Conservation (phyloP, 2,888 invertebrate species). For the Metopia argyrocephala region DNA sequence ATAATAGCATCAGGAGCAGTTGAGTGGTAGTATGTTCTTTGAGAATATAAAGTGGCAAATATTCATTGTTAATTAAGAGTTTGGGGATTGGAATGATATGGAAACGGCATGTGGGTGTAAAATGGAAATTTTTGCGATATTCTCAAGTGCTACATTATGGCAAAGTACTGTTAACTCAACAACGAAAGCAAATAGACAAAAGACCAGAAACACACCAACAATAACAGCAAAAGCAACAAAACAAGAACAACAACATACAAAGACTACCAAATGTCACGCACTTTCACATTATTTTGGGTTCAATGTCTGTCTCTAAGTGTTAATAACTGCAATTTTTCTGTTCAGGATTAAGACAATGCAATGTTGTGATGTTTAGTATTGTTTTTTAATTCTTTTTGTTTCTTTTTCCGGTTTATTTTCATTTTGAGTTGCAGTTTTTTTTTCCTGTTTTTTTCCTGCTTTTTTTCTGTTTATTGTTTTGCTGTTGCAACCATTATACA, state of each 20-base stretch:
- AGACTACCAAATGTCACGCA: constrained; percentile 29
- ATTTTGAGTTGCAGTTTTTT: not conserved
- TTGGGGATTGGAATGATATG: not conserved
- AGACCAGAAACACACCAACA: not conserved
- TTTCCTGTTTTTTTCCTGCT: not conserved
- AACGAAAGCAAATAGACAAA: not conserved
- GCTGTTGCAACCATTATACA: constrained; percentile 4
- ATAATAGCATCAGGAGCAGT: not conserved
- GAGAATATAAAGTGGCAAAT: too few relatives aligned
- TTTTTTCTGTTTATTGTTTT: constrained; percentile 20
- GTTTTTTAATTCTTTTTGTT: not conserved
- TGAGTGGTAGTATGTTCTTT: not conserved
- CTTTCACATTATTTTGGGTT: not conserved
- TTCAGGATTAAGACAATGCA: not conserved
- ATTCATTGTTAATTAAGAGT: not conserved
- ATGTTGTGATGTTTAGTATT: not conserved
- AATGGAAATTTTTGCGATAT: constrained; percentile 13
- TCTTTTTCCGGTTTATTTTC: not conserved
- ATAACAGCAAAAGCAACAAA: not conserved
- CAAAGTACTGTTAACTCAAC: constrained; percentile 21
- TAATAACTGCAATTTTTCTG: not conserved
- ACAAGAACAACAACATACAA: not conserved
- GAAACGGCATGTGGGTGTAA: not conserved
- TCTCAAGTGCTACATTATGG: constrained; percentile 1
- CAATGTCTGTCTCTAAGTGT: not conserved